Base-by-base conservation (phyloP, 2,113 vertebrate genomes). In the Phoxinus phoxinus region DNA sequence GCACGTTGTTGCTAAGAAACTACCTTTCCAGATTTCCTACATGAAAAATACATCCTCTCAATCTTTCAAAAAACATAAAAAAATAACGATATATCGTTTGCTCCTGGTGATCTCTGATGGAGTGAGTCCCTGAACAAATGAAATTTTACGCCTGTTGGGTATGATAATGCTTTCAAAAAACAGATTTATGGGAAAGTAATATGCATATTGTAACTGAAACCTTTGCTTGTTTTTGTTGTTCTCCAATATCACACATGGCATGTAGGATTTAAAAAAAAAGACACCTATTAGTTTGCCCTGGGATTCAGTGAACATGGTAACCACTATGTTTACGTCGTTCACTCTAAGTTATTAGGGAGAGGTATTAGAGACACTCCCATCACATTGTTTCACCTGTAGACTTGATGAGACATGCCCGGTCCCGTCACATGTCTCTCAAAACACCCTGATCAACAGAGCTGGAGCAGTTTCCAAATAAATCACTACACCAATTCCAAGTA, bases 1-100 rank as follows among this genome's bases (percentile, higher is more conserved):
- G 89, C 91, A 91, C 87, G 90, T 93, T 93, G 94, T 95, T 95
- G 94, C 94, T 94, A 94, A 93, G 94, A 95, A 93, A 95, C 94
- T 91, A 95, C 94, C 93, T 93, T 94, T 94, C 93, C 91, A 90
- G 89, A 92, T 91, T 91, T 94, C 87, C 90, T 86, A 89, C 92
- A 92, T 89, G 83, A 91, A 89, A 72, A 86, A 84, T 86, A 84
- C 58, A 84, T 90, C 87, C 88, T 90, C 86, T 85, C 85, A 88
- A 86, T 90, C 87, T 86, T 86, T 87, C 75, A 88, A 83, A 83
- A 88, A 86, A 87, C 88, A 6, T 61, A 86, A 83, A 69, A n/a
- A 17, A 48, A 32, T 63, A 63, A 48, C 27, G 15, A 1, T 2
- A 37, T 72, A 30, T 73, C 48, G 56, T 75, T 67, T 27, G 46